A percentile compares a stretch with the other conserved stretches of the same genome.
Conservation (phyloP, 2,113 vertebrate species). For the Micronycteris hirsuta region DNA sequence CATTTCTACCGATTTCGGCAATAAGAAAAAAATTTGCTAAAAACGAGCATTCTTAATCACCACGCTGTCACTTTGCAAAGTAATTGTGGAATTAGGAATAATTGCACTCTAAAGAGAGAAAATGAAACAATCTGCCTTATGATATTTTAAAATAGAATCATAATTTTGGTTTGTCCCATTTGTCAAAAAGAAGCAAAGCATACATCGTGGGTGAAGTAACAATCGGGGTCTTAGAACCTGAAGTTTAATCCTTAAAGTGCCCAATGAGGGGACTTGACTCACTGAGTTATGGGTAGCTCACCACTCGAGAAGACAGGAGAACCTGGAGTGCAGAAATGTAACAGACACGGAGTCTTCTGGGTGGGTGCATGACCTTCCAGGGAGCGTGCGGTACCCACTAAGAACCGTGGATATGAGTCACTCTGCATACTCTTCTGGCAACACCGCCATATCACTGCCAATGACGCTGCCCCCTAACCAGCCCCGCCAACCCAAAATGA, state of each 20-base stretch:
- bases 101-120: slow-evolving; percentile 67
- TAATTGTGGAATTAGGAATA: slow-evolving; percentile 75
- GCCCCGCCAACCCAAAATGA: neutral
- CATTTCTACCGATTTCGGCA: slow-evolving; percentile 68
- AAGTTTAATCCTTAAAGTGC: neutral
- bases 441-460: neutral
- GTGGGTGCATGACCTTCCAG: neutral
- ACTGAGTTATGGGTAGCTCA: neutral
- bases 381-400: neutral
- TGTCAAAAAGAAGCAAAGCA: slow-evolving; percentile 42
- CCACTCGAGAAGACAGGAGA: neutral
- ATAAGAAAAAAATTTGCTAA: slow-evolving; percentile 70
- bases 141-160: slow-evolving; percentile 73
- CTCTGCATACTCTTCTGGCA: neutral
- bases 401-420: neutral
- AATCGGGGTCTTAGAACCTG: neutral
- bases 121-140: slow-evolving; percentile 70
- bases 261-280: neutral
- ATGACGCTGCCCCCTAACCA: neutral
- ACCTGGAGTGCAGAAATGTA: neutral
- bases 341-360: neutral
- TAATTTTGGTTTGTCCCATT: slow-evolving; percentile 46
- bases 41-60: slow-evolving; percentile 68
- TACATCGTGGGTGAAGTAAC: neutral
- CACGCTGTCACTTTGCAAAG: slow-evolving; percentile 68